A percentile compares a stretch with the other conserved stretches of the same genome.
These are phyloP conservation scores for Matsumyia berberina DNA, from an alignment of 2,888 invertebrate genomes.

Conservation along the genomic window DNA sequence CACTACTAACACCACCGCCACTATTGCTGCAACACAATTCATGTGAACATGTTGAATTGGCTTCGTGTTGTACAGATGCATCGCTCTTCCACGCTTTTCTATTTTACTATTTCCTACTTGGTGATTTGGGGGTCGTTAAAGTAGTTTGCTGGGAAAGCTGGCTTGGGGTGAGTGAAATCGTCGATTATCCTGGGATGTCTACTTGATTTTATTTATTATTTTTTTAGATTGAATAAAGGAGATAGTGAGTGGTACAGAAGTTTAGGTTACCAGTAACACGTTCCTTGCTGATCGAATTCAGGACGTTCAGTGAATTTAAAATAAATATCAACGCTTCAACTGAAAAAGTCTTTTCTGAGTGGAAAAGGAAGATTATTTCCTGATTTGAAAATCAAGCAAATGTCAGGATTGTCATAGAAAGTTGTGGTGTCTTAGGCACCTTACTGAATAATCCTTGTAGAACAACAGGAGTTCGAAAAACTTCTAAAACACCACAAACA, in stretches of 20 bases:
- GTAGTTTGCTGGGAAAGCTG: conserved; percentile 3
- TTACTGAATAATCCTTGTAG: no score
- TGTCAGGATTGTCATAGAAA: no score
- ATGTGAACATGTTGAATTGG: conserved; percentile 69
- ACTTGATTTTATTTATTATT: conserved; percentile 45
- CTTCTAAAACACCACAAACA: no score
- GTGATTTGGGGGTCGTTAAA: conserved; percentile 30
- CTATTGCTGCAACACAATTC: conserved; percentile 30
- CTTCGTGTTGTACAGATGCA: conserved; percentile 31
- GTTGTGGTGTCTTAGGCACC: no score
- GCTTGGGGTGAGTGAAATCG: conserved; percentile 39
- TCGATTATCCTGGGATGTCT: conserved; percentile 23
- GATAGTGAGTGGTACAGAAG: conserved; percentile 6
- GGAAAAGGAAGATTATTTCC: no score
- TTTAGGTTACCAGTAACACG: no score
- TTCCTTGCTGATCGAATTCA: no score
- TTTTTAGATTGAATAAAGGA: conserved; percentile 27
- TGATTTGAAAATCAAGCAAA: no score
- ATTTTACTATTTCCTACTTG: conserved; percentile 57
- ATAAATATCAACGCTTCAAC: no score
- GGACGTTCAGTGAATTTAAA: no score
- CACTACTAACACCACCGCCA: conserved; percentile 15
- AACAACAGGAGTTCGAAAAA: no score
- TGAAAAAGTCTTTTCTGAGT: no score
- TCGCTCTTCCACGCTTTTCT: conserved; percentile 24